A percentile compares a stretch with the other conserved stretches of the same genome.
phyloP scores from a whole-genome alignment of 2,797 vertebrate genomes.

The Phaenicophaeus curvirostris region DNA sequence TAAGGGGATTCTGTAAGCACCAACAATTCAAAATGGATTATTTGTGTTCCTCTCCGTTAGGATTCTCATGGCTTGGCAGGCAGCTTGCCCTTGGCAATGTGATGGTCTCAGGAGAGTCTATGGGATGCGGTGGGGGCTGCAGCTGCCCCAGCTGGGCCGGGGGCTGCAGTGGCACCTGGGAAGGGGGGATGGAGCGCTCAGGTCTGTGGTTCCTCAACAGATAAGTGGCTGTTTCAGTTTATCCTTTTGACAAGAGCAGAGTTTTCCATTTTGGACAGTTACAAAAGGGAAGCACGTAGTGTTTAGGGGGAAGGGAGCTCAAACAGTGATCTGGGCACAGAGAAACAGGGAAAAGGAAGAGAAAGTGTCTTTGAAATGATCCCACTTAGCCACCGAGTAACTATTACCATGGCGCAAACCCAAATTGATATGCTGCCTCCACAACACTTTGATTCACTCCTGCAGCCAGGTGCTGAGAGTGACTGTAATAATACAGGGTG shows the following conservation, averaged over 20 bases:
- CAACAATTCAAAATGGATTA: not conserved
- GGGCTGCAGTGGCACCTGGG: not conserved
- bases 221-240: slow-evolving; percentile 47
- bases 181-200: not conserved
- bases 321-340: slow-evolving; percentile 28
- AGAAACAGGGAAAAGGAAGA: slow-evolving; percentile 33
- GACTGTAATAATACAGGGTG: slow-evolving; percentile 53
- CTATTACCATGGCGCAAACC: slow-evolving; percentile 40
- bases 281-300: slow-evolving; percentile 42
- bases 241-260: slow-evolving; percentile 55
- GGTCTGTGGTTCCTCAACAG: not conserved
- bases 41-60: not conserved
- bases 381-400: slow-evolving; percentile 35
- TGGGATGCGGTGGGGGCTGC: not conserved
- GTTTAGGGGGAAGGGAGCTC: slow-evolving; percentile 38
- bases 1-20: not conserved
- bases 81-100: not conserved
- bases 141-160: not conserved
- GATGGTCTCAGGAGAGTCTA: rapidly evolving
- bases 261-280: slow-evolving; percentile 40
- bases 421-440: slow-evolving; percentile 59
- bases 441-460: slow-evolving; percentile 56
- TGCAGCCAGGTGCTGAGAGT: slow-evolving; percentile 54
- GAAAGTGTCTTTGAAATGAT: slow-evolving; percentile 55
- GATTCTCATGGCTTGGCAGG: not conserved